These are phyloP conservation scores for Diarsia mendica DNA, from an alignment of 2,888 invertebrate genomes.

Conservation along the genomic window DNA sequence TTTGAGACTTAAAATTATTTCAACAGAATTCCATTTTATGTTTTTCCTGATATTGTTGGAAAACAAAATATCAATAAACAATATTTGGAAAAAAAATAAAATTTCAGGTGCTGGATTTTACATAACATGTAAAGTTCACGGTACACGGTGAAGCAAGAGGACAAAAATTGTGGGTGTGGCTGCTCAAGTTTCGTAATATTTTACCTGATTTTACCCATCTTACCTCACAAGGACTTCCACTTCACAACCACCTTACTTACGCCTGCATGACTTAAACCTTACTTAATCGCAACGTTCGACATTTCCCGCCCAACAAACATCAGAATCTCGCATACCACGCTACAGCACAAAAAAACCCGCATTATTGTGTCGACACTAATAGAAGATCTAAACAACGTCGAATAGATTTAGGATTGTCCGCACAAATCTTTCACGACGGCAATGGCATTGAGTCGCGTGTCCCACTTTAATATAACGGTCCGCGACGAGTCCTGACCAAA, in stretches of 20 bases:
- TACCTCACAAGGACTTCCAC: slow-evolving; percentile 15
- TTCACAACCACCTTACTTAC: not conserved
- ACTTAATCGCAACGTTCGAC: slow-evolving; percentile 16
- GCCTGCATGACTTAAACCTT: slow-evolving; percentile 20
- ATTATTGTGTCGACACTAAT: slow-evolving; percentile 12
- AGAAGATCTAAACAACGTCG: slow-evolving; percentile 38
- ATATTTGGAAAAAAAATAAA: no score
- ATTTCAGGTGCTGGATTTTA: not conserved
- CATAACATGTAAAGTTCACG: not conserved
- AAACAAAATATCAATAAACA: not conserved
- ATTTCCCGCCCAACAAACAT: slow-evolving; percentile 23
- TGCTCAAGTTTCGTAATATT: slow-evolving; percentile 13
- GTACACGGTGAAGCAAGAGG: not conserved
- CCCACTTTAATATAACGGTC: slow-evolving; percentile 82
- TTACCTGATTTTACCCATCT: slow-evolving; percentile 14
- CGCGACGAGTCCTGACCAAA: slow-evolving; percentile 78
- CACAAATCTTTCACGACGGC: slow-evolving; percentile 66
- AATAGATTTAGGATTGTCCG: slow-evolving; percentile 59
- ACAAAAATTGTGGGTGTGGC: not conserved
- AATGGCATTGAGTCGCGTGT: slow-evolving; percentile 73
- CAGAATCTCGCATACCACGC: not conserved
- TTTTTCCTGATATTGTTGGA: not conserved
- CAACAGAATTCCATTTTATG: no score
- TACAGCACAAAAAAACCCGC: slow-evolving; percentile 10
- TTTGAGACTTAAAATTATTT: no score